Percentiles rank a stretch among this genome's conserved stretches.
Conservation (phyloP, 2,797 vertebrate species). For the Pangasius krempfi region DNA sequence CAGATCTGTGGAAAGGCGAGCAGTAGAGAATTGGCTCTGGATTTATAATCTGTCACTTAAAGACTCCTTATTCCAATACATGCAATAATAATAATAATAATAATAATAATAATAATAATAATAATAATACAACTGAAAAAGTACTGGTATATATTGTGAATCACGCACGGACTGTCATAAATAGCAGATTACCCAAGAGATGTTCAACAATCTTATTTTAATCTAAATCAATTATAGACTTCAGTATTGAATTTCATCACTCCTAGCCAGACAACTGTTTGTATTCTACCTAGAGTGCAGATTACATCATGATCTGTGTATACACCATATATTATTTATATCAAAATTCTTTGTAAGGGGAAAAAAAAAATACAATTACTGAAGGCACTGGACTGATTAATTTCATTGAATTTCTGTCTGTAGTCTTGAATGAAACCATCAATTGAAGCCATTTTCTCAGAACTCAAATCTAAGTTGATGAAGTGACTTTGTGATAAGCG, state of each 20-base stretch:
- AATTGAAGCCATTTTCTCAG: slow-evolving; percentile 54
- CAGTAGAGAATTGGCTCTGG: slow-evolving; percentile 65
- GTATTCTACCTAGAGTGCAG: slow-evolving; percentile 53
- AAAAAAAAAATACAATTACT: slow-evolving; percentile 57
- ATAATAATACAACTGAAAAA: slow-evolving; percentile 1
- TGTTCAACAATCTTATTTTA: slow-evolving; percentile 49
- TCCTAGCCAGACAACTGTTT: slow-evolving; percentile 50
- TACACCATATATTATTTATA: slow-evolving; percentile 61
- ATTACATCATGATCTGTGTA: slow-evolving; percentile 60
- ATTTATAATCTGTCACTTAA: slow-evolving; percentile 80
- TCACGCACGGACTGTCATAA: slow-evolving; percentile 41
- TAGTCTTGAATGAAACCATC: slow-evolving; percentile 42
- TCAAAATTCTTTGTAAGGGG: slow-evolving; percentile 44
- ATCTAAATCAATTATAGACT: slow-evolving; percentile 61
- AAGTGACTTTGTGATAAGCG: slow-evolving; percentile 43
- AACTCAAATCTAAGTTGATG: slow-evolving; percentile 47
- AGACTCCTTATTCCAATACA: slow-evolving; percentile 41
- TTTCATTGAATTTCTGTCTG: slow-evolving; percentile 56
- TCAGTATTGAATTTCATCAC: slow-evolving; percentile 49
- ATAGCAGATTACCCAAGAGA: slow-evolving; percentile 56
- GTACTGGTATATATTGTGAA: slow-evolving; percentile 38
- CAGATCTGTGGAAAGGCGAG: slow-evolving; percentile 49
- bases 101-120: slow-evolving; percentile 28
- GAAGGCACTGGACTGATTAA: slow-evolving; percentile 61
- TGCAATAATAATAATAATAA: slow-evolving; percentile 45